These are phyloP conservation scores for Conus ventricosus DNA, from an alignment of 1,140 invertebrate genomes.

Conservation along the genomic window DNA sequence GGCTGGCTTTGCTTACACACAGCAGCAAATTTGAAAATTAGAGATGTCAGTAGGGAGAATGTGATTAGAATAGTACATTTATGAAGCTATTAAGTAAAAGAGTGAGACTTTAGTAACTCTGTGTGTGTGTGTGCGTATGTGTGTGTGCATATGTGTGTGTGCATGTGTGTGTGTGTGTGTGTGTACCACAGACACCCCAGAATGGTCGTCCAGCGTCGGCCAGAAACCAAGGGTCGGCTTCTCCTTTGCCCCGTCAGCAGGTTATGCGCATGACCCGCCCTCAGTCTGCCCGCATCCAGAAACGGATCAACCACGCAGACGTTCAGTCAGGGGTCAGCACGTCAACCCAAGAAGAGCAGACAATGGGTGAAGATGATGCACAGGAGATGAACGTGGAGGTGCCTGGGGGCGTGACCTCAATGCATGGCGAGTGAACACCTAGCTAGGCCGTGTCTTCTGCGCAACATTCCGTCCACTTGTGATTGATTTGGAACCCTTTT, in stretches of 20 bases:
- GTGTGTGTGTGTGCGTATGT: not conserved
- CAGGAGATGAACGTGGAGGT: slow-evolving; percentile 18
- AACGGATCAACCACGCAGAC: not conserved
- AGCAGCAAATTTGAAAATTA: too few relatives aligned
- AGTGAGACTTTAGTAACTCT: too few relatives aligned
- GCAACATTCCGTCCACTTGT: not conserved
- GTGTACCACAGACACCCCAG: not conserved
- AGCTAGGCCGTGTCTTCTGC: not conserved
- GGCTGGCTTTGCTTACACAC: too few relatives aligned
- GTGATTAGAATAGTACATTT: too few relatives aligned
- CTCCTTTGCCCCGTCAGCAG: not conserved
- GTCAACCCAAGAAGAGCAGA: not conserved
- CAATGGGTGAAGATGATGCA: not conserved
- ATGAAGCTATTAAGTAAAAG: too few relatives aligned
- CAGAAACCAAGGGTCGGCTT: not conserved
- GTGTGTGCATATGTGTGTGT: not conserved
- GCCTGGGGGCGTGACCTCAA: not conserved
- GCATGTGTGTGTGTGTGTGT: not conserved
- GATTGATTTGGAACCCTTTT: not conserved
- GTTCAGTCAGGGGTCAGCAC: not conserved
- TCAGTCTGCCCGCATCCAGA: not conserved
- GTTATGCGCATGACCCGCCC: not conserved
- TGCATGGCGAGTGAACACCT: slow-evolving; percentile 1
- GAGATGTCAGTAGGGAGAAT: too few relatives aligned
- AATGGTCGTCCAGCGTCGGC: not conserved